Evolutionary conservation across 2,888 invertebrate genomes (phyloP), one percentile per base, ranked within the genome.

Genomic region (Subacronicta megacephala): DNA sequence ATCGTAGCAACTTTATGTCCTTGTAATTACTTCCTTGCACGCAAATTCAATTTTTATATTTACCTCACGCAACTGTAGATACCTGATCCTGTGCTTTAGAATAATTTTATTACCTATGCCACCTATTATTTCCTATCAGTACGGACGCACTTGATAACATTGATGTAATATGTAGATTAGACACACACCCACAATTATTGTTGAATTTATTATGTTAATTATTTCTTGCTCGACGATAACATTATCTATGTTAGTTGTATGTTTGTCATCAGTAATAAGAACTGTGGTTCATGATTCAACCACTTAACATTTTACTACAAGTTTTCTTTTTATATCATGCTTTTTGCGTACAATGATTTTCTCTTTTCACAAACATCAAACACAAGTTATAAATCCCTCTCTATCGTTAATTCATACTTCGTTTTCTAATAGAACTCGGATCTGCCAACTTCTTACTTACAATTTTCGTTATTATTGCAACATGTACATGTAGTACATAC

Each of bases 311-410:
- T 38, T 42, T 51, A 41, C 15, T 35, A 55, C 37, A 35, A 59
- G 44, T 64, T 67, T 67, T 67, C 51, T 71, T 77, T 75, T 66
- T 62, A 51, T 42, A 49, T 72, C 69, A 75, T 74, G 80, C 80
- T 82, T 85, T 74, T 76, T 80, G 71, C 75, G 75, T 80, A 72
- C 56, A 75, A 78, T 80, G 73, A 83, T 86, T 89, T 90, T 93
- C 94, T 94, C 94, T 94, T 94, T 94, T 94, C 94, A 93, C 89
- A 91, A 94, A 93, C 93, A 93, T 92, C 76, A 77, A 87, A 91
- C 89, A 91, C 90, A 83, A 81, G 46, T 65, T 70, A 59, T 57
- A 57, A 50, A 63, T 52, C 58, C 53, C 69, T 64, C 41, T 61
- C 61, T 73, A 36, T 73, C 70, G 66, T 69, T 69, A 77, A 62